Evolutionary conservation across 1,140 invertebrate genomes (phyloP).

Genomic region (Pachypsylla venusta): DNA sequence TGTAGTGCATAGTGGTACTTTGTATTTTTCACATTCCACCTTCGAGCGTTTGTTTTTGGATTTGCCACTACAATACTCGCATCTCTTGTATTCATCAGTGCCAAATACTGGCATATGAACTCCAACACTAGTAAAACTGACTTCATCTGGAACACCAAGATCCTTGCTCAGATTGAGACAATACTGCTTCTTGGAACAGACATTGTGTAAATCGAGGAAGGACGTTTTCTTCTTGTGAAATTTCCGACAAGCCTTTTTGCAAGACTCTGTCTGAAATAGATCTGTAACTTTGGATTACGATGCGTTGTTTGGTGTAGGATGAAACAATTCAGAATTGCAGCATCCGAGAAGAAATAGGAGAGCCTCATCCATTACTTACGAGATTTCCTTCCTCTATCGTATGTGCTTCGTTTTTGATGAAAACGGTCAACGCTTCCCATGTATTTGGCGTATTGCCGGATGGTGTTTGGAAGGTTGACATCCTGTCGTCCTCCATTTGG

Average conservation of each 20-base stretch:
- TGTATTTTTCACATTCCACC: not conserved
- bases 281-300: constrained; percentile 9
- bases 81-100: not conserved
- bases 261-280: constrained; percentile 4
- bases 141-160: not conserved
- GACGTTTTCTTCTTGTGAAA: not conserved
- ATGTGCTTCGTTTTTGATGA: constrained; percentile 19
- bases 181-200: not conserved
- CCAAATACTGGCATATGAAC: not conserved
- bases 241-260: constrained; percentile 3
- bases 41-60: not conserved
- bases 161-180: not conserved
- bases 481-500: constrained; percentile 11
- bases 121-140: not conserved
- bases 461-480: constrained; percentile 14
- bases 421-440: constrained; percentile 22
- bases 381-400: constrained; percentile 16
- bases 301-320: constrained; percentile 13
- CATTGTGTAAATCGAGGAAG: not conserved
- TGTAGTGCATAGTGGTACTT: not conserved
- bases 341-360: constrained; percentile 17
- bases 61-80: not conserved
- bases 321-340: constrained; percentile 15
- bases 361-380: constrained; percentile 18
- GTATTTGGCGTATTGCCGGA: constrained; percentile 20